phyloP scores from a whole-genome alignment of 2,797 vertebrate species.

The Schizopygopsis malacanthus region DNA sequence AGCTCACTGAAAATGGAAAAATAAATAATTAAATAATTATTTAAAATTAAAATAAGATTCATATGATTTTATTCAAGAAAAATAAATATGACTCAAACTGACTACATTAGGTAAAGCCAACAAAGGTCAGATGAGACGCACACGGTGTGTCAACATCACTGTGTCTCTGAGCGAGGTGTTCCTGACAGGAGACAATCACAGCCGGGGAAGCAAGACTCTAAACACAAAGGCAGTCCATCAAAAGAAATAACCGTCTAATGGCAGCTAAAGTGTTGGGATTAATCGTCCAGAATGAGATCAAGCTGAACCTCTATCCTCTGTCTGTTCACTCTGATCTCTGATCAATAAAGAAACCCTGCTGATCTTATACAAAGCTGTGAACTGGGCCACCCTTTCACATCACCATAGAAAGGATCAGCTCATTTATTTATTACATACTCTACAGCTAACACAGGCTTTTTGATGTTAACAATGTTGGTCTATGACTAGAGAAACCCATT shows the following conservation, averaged over 20 bases:
- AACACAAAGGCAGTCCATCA: constrained; percentile 30
- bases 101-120: background rate
- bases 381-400: background rate
- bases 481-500: background rate
- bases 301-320: background rate
- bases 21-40: background rate
- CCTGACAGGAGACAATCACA: background rate
- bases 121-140: background rate
- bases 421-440: background rate
- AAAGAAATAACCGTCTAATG: constrained; percentile 15
- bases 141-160: background rate
- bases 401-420: constrained; percentile 2
- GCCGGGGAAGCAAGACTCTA: background rate
- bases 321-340: constrained; percentile 19
- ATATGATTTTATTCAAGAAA: too few relatives aligned
- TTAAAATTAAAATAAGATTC: too few relatives aligned
- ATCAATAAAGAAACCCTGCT: constrained; percentile 33
- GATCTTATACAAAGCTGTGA: background rate
- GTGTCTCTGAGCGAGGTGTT: background rate
- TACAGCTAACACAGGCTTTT: background rate
- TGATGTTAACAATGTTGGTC: background rate
- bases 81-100: background rate
- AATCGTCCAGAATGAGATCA: constrained; percentile 34
- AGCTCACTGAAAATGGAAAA: background rate
- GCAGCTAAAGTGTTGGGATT: constrained; percentile 2